phyloP scores from a whole-genome alignment of 2,113 vertebrate species.

The Scomber colias region DNA sequence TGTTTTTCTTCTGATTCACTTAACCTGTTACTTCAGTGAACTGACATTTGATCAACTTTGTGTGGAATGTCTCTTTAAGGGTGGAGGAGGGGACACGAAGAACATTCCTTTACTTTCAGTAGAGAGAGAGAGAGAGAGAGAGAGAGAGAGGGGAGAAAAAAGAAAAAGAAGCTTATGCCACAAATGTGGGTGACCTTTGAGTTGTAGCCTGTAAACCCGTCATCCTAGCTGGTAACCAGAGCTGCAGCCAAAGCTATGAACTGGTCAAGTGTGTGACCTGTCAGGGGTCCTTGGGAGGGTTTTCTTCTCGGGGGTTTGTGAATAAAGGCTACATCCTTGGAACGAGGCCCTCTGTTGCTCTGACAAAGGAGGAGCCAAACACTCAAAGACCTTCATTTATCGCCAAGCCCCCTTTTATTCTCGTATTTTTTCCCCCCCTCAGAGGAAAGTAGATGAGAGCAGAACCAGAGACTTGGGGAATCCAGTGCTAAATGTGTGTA shows the following conservation, averaged over 20 bases:
- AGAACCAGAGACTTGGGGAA: slow-evolving; percentile 26
- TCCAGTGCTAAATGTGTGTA: slow-evolving; percentile 5
- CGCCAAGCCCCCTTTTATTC: slow-evolving; percentile 42
- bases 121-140: neutral
- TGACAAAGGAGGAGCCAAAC: slow-evolving; percentile 74
- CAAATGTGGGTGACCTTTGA: slow-evolving; percentile 70
- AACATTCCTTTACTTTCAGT: slow-evolving; percentile 56
- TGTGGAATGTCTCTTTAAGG: slow-evolving; percentile 46
- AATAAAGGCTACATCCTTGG: slow-evolving; percentile 75
- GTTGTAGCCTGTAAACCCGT: slow-evolving; percentile 54
- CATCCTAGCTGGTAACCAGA: slow-evolving; percentile 60
- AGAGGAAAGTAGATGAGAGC: slow-evolving; percentile 47
- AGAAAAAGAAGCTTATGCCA: slow-evolving; percentile 46
- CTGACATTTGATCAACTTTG: slow-evolving; percentile 52
- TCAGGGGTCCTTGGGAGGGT: slow-evolving; percentile 61
- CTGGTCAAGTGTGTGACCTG: slow-evolving; percentile 76
- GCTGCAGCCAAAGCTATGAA: slow-evolving; percentile 53
- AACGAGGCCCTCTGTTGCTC: slow-evolving; percentile 67
- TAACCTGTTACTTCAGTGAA: slow-evolving; percentile 2
- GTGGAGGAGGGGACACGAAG: slow-evolving; percentile 29
- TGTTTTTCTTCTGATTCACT: neutral
- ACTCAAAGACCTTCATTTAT: slow-evolving; percentile 72
- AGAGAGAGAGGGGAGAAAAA: too few species aligned
- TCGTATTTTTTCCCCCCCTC: neutral
- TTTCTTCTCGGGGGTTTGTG: slow-evolving; percentile 44